Base-by-base conservation (phyloP, 2,113 vertebrate species). In the Cololabis saira region DNA sequence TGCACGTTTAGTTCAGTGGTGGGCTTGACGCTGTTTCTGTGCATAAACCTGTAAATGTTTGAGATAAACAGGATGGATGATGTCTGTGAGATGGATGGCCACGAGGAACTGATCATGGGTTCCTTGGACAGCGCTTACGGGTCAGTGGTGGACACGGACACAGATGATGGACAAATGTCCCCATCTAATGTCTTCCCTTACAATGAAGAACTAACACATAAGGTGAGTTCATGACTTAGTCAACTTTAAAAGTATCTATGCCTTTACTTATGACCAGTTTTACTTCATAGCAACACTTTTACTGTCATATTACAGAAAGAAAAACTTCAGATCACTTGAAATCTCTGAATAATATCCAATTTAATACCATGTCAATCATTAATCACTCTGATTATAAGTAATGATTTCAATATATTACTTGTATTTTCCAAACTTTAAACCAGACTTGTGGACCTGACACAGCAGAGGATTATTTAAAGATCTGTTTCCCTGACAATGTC, bases 201-300 rank as follows among this genome's bases (percentile, higher is more conserved):
- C 69, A 79, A 93, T 37, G 89, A 95, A 64, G 82, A 92, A 2
- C 81, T 92, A n/a, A 84, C 79, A 45, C 92, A 94, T 42, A 93
- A 94, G 93, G 63, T 74, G 50, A 14, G 24, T 30, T 5, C 16
- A 14, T n/a, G 18, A 55, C 18, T 19, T 19, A 12, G 7, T 11
- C 24, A 54, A 12, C 15, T 33, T 27, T 49, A 12, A 22, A 13
- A 22, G 12, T 5, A 14, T 43, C 43, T 45, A n/a, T 45, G 15
- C 6, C n/a, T n/a, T n/a, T 45, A n/a, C 6, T 17, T 4, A 1
- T 11, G 9, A 47, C 10, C 33, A 37, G 33, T 37, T 37, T 37
- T 37, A 37, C 10, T 37, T 37, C 33, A 37, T 37, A 37, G 33
- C 33, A 37, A 11, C 33, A 37, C 33, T 37, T 37, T 27, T 27